Conservation (phyloP, 1,140 invertebrate species). For the Lepidostoma basale region DNA sequence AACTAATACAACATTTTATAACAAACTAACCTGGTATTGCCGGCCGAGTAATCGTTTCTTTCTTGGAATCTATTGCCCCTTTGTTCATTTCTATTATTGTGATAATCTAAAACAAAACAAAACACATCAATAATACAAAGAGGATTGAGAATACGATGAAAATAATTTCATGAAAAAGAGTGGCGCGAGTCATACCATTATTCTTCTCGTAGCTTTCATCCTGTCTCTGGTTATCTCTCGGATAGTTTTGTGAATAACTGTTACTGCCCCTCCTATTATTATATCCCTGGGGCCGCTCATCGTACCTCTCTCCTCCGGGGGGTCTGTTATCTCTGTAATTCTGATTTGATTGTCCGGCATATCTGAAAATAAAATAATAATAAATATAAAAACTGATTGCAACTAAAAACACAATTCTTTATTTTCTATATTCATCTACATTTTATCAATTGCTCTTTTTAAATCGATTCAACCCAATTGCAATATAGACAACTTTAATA, state of each 20-base stretch:
- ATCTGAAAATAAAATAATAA: neutral
- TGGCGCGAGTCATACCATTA: neutral
- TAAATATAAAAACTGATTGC: no score
- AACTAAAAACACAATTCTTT: no score
- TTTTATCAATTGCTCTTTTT: no score
- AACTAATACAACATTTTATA: no score
- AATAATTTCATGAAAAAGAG: neutral
- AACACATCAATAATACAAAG: neutral
- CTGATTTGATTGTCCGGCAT: neutral
- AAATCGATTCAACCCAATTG: no score
- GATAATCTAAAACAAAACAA: slow-evolving; percentile 17
- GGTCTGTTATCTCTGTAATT: neutral
- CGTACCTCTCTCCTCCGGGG: neutral
- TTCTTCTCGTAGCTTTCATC: slow-evolving; percentile 9
- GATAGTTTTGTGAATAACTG: slow-evolving; percentile 3
- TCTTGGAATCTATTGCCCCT: slow-evolving; percentile 33
- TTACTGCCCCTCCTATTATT: slow-evolving; percentile 1
- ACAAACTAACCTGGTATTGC: slow-evolving; percentile 15
- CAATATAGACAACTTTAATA: no score
- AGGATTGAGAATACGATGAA: neutral
- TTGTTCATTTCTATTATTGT: slow-evolving; percentile 23
- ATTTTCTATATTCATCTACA: no score
- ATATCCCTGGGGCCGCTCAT: slow-evolving; percentile 1
- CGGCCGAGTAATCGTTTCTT: slow-evolving; percentile 4
- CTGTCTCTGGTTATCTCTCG: slow-evolving; percentile 5